Conservation (phyloP, 2,113 vertebrate genomes). For the Oenanthe melanoleuca region DNA sequence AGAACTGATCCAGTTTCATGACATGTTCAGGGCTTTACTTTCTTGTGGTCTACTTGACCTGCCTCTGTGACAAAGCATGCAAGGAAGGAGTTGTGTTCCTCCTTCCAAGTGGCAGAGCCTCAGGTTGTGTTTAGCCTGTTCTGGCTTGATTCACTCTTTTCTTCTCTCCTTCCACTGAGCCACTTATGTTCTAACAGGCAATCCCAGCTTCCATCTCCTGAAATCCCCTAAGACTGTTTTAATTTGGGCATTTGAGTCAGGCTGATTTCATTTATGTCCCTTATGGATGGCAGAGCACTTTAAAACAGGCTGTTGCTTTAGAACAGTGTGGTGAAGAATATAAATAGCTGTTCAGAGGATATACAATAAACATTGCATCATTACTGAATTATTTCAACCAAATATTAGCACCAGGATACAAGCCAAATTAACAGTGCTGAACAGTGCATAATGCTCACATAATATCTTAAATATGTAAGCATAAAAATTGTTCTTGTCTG, state of each 20-base stretch:
- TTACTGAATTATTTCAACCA: background rate
- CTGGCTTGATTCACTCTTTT: background rate
- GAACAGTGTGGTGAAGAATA: background rate
- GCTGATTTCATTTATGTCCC: background rate
- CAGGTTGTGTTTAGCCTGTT: background rate
- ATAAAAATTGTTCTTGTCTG: background rate
- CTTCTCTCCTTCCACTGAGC: background rate
- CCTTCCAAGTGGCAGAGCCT: background rate
- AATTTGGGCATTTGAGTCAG: background rate
- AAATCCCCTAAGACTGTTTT: background rate
- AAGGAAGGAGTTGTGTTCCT: background rate
- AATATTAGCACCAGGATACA: background rate
- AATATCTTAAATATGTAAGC: background rate
- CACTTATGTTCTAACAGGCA: background rate
- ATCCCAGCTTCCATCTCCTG: background rate
- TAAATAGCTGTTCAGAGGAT: background rate
- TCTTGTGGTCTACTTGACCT: background rate
- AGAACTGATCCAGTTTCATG: background rate
- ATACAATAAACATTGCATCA: background rate
- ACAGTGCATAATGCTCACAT: background rate
- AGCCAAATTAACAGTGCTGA: background rate
- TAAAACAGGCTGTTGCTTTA: background rate
- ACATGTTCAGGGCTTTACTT: background rate
- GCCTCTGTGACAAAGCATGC: background rate
- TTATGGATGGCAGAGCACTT: background rate